Percentiles rank a stretch among this genome's conserved stretches.
Conservation (phyloP, 2,113 vertebrate genomes). For the Sapayoa aenigma region DNA sequence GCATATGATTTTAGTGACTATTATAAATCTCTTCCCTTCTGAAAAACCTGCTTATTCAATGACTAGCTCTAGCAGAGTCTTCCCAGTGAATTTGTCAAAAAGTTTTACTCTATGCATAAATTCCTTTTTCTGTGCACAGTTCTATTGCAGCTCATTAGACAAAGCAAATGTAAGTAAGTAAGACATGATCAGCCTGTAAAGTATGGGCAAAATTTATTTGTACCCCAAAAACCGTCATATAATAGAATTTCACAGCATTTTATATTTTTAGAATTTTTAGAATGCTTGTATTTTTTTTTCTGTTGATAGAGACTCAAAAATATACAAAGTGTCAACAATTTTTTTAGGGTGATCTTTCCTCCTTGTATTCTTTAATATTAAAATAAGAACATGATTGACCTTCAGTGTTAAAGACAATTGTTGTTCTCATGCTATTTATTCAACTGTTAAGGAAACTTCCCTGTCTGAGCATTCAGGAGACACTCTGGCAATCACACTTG, state of each 20-base stretch:
- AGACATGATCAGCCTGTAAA: background rate
- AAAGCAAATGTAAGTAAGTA: background rate
- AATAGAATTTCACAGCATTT: background rate
- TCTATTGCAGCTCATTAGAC: background rate
- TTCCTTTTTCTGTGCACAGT: background rate
- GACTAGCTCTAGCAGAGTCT: background rate
- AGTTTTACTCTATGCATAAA: background rate
- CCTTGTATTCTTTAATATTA: no score
- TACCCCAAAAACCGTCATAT: rapidly evolving
- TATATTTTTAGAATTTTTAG: background rate
- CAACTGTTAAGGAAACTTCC: no score
- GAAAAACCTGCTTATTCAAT: background rate
- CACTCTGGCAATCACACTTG: no score
- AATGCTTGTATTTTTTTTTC: background rate
- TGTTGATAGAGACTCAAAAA: background rate
- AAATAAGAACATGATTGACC: no score
- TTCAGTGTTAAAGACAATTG: no score
- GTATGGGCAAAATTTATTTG: background rate
- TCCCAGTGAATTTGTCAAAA: background rate
- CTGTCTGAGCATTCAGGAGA: no score
- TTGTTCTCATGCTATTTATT: no score
- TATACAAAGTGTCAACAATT: background rate
- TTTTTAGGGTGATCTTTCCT: no score
- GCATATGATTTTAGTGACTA: background rate
- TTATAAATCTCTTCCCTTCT: background rate